These are phyloP conservation scores for Drosophila sturtevanti DNA, from an alignment of 1,140 invertebrate genomes.

Conservation along the genomic window DNA sequence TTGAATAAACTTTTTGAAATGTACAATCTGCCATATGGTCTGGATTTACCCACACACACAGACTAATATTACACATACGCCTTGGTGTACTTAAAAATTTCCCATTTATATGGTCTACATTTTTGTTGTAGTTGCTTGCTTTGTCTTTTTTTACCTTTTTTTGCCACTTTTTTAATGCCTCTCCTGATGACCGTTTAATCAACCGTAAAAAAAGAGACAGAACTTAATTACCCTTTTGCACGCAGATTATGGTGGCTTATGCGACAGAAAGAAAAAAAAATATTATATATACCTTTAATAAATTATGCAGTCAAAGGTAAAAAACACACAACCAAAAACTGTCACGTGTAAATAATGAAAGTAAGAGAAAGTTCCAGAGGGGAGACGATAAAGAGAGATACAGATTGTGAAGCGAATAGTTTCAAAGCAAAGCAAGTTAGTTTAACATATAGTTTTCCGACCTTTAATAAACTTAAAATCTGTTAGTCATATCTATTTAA, in stretches of 20 bases:
- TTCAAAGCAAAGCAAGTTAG: too few species aligned
- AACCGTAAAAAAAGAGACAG: constrained; percentile 12
- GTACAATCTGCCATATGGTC: neutral
- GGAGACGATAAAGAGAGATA: neutral
- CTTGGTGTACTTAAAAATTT: constrained; percentile 1
- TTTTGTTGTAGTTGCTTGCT: neutral
- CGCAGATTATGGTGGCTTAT: constrained; percentile 7
- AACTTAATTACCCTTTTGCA: constrained; percentile 36
- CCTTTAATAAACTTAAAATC: too few species aligned
- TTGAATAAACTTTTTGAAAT: constrained; percentile 3
- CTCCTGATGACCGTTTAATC: constrained; percentile 20
- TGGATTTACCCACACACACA: neutral
- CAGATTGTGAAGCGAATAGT: too few species aligned
- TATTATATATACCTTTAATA: constrained; percentile 4
- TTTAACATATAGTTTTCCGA: too few species aligned
- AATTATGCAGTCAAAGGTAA: constrained; percentile 19
- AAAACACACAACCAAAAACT: neutral
- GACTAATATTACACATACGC: constrained; percentile 30
- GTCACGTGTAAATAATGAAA: neutral
- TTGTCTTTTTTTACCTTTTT: too few species aligned
- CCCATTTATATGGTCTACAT: neutral
- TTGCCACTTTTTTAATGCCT: neutral
- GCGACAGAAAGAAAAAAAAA: neutral
- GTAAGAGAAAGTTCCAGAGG: neutral
- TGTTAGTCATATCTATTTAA: too few species aligned